phyloP scores from a whole-genome alignment of 2,113 vertebrate species.

The Rhynchopsitta pachyrhyncha region DNA sequence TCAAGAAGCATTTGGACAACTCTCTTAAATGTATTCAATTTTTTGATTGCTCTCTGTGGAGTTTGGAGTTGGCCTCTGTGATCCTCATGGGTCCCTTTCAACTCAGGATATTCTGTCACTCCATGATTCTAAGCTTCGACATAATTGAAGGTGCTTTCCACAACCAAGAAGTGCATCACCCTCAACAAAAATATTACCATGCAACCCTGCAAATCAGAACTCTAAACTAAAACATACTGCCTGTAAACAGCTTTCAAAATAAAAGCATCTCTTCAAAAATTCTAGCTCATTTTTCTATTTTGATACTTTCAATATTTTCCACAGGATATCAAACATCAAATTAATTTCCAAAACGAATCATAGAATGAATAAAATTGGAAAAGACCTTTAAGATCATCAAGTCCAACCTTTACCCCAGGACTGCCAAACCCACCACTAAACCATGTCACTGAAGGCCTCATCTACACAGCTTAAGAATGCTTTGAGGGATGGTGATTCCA shows the following conservation, averaged over 20 bases:
- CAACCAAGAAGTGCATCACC: rapidly evolving
- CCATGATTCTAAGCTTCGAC: background rate
- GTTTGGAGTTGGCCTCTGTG: background rate
- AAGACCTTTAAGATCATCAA: background rate
- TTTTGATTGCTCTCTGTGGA: background rate
- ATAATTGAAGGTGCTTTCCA: background rate
- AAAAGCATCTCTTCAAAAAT: background rate
- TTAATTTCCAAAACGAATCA: background rate
- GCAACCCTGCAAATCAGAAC: background rate
- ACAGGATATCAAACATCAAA: background rate
- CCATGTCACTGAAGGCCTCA: background rate
- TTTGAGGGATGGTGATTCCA: background rate
- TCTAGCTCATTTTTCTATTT: background rate
- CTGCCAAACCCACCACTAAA: background rate
- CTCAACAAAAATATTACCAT: background rate
- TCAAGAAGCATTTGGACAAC: background rate
- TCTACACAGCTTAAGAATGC: background rate
- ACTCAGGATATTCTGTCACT: background rate
- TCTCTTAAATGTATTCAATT: background rate
- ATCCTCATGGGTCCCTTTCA: background rate
- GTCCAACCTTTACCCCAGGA: background rate
- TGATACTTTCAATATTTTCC: background rate
- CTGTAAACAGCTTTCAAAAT: background rate
- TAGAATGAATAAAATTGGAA: background rate
- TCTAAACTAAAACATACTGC: background rate